Evolutionary conservation across 1,140 invertebrate species (phyloP), one percentile per base, ranked within the genome.

Genomic region (Amyelois transitella): DNA sequence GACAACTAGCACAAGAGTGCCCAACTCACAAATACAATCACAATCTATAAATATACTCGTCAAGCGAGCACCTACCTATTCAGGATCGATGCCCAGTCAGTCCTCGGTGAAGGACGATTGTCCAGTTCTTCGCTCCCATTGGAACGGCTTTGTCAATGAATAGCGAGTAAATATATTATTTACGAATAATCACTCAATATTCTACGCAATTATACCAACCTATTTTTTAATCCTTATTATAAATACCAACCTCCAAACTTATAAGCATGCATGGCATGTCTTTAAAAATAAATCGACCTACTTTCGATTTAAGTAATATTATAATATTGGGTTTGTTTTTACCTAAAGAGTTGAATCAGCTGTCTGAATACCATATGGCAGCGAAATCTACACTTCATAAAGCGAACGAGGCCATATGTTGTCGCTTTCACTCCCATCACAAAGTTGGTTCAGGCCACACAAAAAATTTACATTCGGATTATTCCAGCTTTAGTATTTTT

Each of bases 341-440:
- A 28, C 43, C 51, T 20, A 62, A 62, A 58, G 58, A 68, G 55
- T 78, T 72, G 69, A 74, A 80, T 83, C 69, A 86, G 72, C 74
- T 83, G 73, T 72, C 68, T 64, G 62, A 56, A 70, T 66, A 70
- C 75, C 85, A 88, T 88, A 86, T 86, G 85, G 85, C 79, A 72
- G 60, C 69, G 73, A 78, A 73, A 76, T 81, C 76, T 72, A 80
- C 81, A 77, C 75, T 79, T 80, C 69, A 77, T 78, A 79, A 77
- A 77, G 74, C 68, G 73, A 84, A 82, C 82, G 80, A 80, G 85
- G 82, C 67, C 82, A 81, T 84, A 85, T 86, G 81, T 83, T 76
- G 68, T 73, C 80, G 79, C 85, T 88, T 88, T 88, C 82, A 84
- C 85, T 86, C 77, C 75, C 75, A 79, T 72, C 70, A 80, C 72